Percentiles rank a stretch among this genome's conserved stretches.
Evolutionary conservation across 1,140 invertebrate genomes (phyloP).

Genomic region (Branchinecta lindahli): DNA sequence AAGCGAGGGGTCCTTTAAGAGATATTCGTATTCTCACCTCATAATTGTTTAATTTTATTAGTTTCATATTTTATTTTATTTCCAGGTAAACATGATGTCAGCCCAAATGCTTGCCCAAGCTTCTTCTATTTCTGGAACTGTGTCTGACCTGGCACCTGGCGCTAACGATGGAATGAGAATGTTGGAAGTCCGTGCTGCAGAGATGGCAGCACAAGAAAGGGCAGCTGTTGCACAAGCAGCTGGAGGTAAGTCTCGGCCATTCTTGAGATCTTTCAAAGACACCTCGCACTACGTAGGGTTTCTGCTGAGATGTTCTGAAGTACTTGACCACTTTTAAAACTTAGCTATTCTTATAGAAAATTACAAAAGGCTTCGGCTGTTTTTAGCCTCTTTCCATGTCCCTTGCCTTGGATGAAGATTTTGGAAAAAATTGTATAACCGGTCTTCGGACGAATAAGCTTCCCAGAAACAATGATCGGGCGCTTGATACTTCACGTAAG

Average conservation of each 20-base stretch:
- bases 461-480: too few relatives aligned
- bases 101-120: conserved; percentile 80
- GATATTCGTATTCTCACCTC: too few relatives aligned
- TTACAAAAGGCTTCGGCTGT: too few relatives aligned
- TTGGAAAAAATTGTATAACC: too few relatives aligned
- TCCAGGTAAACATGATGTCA: conserved; percentile 80
- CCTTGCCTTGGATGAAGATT: too few relatives aligned
- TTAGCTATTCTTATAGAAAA: too few relatives aligned
- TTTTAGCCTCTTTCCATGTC: too few relatives aligned
- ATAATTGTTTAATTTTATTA: neutral
- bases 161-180: conserved; percentile 70
- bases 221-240: conserved; percentile 23
- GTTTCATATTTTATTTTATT: neutral
- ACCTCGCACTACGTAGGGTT: neutral
- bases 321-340: too few relatives aligned
- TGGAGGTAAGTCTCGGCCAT: neutral
- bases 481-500: too few relatives aligned
- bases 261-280: conserved; percentile 7
- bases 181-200: conserved; percentile 62
- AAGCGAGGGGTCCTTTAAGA: too few relatives aligned
- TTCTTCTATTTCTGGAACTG: conserved; percentile 41
- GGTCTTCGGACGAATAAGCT: too few relatives aligned
- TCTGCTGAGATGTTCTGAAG: too few relatives aligned
- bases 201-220: conserved; percentile 32
- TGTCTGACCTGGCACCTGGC: conserved; percentile 46